Conservation (phyloP, 2,888 invertebrate genomes). For the Pandemis heparana region DNA sequence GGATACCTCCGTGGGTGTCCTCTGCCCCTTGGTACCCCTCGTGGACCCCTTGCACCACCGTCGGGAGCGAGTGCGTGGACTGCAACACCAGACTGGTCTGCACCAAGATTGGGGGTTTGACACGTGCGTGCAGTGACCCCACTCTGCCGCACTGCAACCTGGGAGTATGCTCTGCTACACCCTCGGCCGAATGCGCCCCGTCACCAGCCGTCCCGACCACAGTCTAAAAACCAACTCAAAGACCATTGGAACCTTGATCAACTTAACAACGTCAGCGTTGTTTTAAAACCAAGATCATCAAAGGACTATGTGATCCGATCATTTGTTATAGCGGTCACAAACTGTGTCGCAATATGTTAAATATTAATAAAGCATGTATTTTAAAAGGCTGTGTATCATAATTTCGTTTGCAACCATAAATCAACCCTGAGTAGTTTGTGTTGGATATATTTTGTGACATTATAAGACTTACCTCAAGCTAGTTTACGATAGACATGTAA, state of each 20-base stretch:
- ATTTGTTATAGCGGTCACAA: background rate
- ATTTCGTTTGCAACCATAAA: background rate
- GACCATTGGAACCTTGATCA: background rate
- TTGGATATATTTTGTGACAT: background rate
- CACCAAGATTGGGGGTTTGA: slow-evolving; percentile 73
- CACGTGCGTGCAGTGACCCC: slow-evolving; percentile 71
- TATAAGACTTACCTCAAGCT: slow-evolving; percentile 3
- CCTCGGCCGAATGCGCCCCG: slow-evolving; percentile 67
- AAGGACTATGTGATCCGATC: slow-evolving; percentile 3
- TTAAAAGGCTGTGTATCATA: slow-evolving; percentile 5
- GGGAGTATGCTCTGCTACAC: slow-evolving; percentile 79
- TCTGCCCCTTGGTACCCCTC: slow-evolving; percentile 73
- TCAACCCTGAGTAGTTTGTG: background rate
- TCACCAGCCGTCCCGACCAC: slow-evolving; percentile 44
- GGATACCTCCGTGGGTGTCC: slow-evolving; percentile 77
- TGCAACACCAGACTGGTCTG: slow-evolving; percentile 73
- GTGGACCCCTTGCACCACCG: slow-evolving; percentile 69
- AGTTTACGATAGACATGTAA: background rate
- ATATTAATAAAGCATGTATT: background rate
- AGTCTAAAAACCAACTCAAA: slow-evolving; percentile 37
- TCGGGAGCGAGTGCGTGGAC: slow-evolving; percentile 69
- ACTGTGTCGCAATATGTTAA: slow-evolving; percentile 13
- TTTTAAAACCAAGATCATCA: slow-evolving; percentile 1
- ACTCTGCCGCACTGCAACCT: slow-evolving; percentile 75
- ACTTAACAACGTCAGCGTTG: background rate